These are phyloP conservation scores for Lasius fuliginosus DNA, from an alignment of 2,888 invertebrate species.

Conservation along the genomic window DNA sequence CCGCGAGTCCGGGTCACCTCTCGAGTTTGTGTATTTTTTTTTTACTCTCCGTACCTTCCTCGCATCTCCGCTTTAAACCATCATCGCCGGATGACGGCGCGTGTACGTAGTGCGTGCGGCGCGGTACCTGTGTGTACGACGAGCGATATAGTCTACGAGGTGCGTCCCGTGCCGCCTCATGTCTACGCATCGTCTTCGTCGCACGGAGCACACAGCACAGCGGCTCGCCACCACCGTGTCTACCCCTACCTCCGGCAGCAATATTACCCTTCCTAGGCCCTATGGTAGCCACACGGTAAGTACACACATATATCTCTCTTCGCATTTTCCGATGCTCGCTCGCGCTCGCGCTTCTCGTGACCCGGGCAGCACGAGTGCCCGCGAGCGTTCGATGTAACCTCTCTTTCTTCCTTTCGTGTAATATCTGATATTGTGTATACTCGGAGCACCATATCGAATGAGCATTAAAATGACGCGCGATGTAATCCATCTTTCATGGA, in stretches of 20 bases:
- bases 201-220: conserved; percentile 58
- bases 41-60: background rate
- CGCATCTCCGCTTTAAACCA: background rate
- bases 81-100: conserved; percentile 73
- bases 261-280: conserved; percentile 75
- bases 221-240: conserved; percentile 66
- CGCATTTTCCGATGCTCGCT: conserved; percentile 21
- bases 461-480: conserved; percentile 3
- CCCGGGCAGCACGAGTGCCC: conserved; percentile 9
- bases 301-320: conserved; percentile 24
- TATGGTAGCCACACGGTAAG: conserved; percentile 83
- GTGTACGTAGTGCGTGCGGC: conserved; percentile 72
- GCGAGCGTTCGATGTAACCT: conserved; percentile 10
- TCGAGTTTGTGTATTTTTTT: background rate
- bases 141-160: conserved; percentile 69
- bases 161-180: conserved; percentile 73
- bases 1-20: conserved; percentile 11
- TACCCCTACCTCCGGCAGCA: conserved; percentile 64
- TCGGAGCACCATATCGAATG: background rate
- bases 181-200: conserved; percentile 70
- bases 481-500: conserved; percentile 6
- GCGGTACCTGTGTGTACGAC: conserved; percentile 68
- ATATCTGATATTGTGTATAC: too few species aligned
- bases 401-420: background rate
- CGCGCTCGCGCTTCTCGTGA: background rate